phyloP scores from a whole-genome alignment of 2,797 vertebrate species.

The Otus scops region DNA sequence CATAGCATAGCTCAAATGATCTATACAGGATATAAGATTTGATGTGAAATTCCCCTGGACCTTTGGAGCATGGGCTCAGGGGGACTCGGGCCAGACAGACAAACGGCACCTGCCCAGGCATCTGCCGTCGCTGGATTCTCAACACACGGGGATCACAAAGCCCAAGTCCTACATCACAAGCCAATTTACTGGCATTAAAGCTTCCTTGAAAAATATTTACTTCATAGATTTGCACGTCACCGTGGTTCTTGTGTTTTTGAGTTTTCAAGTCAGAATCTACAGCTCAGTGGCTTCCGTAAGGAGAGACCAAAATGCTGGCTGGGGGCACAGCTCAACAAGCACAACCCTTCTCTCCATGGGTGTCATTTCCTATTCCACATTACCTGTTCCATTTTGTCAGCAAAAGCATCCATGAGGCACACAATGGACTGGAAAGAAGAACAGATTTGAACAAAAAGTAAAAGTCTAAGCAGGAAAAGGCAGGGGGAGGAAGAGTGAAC shows the following conservation, averaged over 20 bases:
- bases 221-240: background rate
- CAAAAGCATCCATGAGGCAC: background rate
- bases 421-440: background rate
- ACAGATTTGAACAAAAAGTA: background rate
- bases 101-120: background rate
- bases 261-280: background rate
- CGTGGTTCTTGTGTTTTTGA: background rate
- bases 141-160: background rate
- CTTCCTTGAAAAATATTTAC: background rate
- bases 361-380: background rate
- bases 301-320: background rate
- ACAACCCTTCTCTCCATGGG: background rate
- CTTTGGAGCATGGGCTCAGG: background rate
- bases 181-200: background rate
- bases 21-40: background rate
- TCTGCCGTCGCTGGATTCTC: background rate
- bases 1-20: background rate
- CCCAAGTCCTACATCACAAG: background rate
- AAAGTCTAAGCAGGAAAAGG: background rate
- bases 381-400: background rate
- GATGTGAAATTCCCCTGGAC: background rate
- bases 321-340: background rate
- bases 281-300: background rate
- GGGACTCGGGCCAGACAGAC: background rate
- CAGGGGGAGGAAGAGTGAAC: background rate